phyloP scores from a whole-genome alignment of 2,113 vertebrate species.

The Echinops telfairi region DNA sequence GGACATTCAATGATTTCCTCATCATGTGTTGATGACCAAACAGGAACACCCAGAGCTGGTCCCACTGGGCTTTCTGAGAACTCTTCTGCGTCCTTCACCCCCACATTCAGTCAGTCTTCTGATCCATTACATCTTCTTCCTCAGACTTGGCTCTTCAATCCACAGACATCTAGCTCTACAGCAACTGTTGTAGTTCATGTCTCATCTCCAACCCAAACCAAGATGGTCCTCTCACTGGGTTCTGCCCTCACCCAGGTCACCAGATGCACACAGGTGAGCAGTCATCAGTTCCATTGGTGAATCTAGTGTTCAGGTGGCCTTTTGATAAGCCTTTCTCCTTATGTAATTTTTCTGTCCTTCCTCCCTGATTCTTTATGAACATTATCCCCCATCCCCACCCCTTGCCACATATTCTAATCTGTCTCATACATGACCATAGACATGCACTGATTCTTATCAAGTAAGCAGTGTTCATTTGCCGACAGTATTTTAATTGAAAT shows the following conservation, averaged over 20 bases:
- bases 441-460: neutral
- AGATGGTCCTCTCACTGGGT: rapidly evolving
- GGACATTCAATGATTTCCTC: neutral
- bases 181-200: neutral
- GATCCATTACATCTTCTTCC: neutral
- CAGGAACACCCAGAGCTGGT: neutral
- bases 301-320: neutral
- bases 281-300: neutral
- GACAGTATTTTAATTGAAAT: neutral
- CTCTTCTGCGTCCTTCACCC: neutral
- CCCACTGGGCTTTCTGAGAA: neutral
- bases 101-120: neutral
- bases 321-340: neutral
- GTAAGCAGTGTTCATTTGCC: neutral
- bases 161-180: neutral
- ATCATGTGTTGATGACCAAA: neutral
- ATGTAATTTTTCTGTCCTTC: neutral
- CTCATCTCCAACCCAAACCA: neutral
- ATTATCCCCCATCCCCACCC: no score
- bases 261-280: no score
- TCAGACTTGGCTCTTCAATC: neutral
- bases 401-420: neutral
- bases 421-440: neutral
- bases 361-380: neutral
- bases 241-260: neutral